phyloP scores from a whole-genome alignment of 1,140 invertebrate species.

The Mercenaria mercenaria region DNA sequence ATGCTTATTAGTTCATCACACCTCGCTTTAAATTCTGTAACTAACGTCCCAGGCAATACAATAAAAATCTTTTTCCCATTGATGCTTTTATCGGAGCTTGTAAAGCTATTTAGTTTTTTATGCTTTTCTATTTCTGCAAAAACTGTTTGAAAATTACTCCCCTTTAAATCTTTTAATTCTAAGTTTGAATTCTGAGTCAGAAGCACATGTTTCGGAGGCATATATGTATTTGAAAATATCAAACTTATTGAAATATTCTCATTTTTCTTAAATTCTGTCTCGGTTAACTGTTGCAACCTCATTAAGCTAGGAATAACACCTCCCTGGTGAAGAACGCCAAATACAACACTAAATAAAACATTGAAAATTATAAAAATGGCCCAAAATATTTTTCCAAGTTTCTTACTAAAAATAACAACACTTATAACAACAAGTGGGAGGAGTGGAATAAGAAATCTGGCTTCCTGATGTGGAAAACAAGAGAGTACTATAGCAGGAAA shows the following conservation, averaged over 20 bases:
- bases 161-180: conserved; percentile 77
- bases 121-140: not conserved
- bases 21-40: conserved; percentile 43
- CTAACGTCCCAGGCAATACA: conserved; percentile 72
- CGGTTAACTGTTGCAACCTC: conserved; percentile 88
- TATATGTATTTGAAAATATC: conserved; percentile 94
- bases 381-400: conserved; percentile 40
- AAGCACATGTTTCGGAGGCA: conserved; percentile 92
- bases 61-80: conserved; percentile 60
- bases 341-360: conserved; percentile 91
- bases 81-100: not conserved
- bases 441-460: conserved; percentile 94
- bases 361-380: conserved; percentile 91
- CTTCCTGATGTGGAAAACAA: conserved; percentile 96
- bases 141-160: conserved; percentile 59
- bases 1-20: conserved; percentile 33
- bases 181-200: conserved; percentile 46
- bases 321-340: conserved; percentile 95
- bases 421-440: conserved; percentile 93
- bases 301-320: conserved; percentile 91
- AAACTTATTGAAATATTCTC: conserved; percentile 89
- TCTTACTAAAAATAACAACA: conserved; percentile 82
- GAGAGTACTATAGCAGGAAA: conserved; percentile 92
- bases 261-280: conserved; percentile 74
- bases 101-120: not conserved